Conservation (phyloP, 2,113 vertebrate species). For the Chloropsis hardwickii region DNA sequence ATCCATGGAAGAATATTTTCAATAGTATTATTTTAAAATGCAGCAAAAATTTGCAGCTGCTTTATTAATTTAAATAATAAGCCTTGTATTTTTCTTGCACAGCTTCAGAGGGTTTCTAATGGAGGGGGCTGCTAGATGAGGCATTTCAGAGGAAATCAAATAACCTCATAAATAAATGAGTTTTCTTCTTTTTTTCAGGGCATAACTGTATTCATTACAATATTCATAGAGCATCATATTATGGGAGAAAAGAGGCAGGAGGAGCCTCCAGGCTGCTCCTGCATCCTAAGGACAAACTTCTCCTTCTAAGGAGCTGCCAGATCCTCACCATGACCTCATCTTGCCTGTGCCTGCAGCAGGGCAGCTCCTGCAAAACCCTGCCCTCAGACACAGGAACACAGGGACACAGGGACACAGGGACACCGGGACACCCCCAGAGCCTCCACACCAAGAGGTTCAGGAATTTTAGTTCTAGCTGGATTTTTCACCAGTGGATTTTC, state of each 20-base stretch:
- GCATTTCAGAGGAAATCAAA: constrained; percentile 49
- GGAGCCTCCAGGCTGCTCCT: background rate
- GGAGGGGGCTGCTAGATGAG: constrained; percentile 36
- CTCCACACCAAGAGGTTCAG: background rate
- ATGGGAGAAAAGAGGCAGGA: background rate
- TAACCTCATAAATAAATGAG: constrained; percentile 49
- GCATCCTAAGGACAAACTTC: background rate
- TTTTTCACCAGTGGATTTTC: background rate
- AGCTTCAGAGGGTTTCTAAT: constrained; percentile 15
- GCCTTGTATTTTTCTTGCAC: background rate
- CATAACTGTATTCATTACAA: background rate
- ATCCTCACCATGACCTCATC: background rate
- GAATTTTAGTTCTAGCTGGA: background rate
- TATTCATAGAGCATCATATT: background rate
- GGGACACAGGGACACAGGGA: background rate
- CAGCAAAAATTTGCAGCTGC: constrained; percentile 41
- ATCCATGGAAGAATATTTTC: constrained; percentile 37
- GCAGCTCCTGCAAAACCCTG: background rate
- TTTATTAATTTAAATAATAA: constrained; percentile 65
- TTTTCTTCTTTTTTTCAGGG: constrained; percentile 1
- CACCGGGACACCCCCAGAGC: background rate
- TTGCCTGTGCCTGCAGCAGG: background rate
- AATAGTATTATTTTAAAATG: constrained; percentile 14
- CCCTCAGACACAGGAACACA: background rate
- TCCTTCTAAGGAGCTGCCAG: background rate